phyloP scores from a whole-genome alignment of 2,797 vertebrate genomes.

The Labeo calbasu region DNA sequence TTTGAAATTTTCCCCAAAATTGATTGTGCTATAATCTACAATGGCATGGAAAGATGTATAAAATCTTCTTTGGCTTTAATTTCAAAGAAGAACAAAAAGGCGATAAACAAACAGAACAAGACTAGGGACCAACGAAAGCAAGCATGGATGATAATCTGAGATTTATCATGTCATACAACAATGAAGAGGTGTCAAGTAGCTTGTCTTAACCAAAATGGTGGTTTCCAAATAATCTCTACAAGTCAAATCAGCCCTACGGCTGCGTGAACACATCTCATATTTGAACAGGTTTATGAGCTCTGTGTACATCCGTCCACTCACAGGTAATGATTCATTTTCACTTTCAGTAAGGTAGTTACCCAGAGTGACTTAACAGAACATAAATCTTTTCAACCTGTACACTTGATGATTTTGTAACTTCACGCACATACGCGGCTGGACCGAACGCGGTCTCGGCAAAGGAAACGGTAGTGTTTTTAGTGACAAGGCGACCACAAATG shows the following conservation, averaged over 20 bases:
- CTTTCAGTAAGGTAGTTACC: constrained; percentile 39
- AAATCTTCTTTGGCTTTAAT: background rate
- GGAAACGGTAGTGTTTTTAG: background rate
- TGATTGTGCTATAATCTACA: background rate
- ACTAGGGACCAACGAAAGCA: background rate
- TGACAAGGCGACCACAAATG: constrained; percentile 2
- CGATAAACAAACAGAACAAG: background rate
- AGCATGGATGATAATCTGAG: background rate
- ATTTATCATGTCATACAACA: background rate
- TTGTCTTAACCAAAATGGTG: background rate
- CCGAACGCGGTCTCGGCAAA: background rate
- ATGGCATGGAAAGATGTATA: background rate
- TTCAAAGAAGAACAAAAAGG: background rate
- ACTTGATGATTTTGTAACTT: constrained; percentile 37
- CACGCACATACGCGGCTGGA: background rate
- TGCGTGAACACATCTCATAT: constrained; percentile 1
- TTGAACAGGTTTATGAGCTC: constrained; percentile 23
- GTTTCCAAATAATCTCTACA: constrained; percentile 3
- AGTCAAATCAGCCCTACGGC: background rate
- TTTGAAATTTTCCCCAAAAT: background rate
- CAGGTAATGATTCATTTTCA: constrained; percentile 42
- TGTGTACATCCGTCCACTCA: constrained; percentile 3
- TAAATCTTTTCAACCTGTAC: background rate
- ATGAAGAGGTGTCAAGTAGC: background rate
- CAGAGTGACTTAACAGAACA: constrained; percentile 26